phyloP scores from a whole-genome alignment of 2,113 vertebrate genomes.

The Misgurnus mizolepis region DNA sequence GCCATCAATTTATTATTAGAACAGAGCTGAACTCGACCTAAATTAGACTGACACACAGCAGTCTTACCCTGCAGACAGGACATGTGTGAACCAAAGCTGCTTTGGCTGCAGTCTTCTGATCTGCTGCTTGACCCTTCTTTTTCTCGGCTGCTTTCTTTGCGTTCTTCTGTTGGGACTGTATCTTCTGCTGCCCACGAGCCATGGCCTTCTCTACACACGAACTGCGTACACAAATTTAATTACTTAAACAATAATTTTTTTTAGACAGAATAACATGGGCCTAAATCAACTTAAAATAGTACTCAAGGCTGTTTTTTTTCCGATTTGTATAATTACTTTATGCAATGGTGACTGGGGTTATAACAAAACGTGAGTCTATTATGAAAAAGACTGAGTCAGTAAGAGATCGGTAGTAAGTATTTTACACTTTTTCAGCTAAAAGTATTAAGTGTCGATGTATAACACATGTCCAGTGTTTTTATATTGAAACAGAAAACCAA shows the following conservation, averaged over 20 bases:
- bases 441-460: not conserved
- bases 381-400: too few species aligned
- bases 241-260: not conserved
- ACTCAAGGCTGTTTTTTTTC: too few species aligned
- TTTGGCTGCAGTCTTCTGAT: constrained; percentile 83
- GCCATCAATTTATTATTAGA: not conserved
- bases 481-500: not conserved
- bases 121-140: constrained; percentile 77
- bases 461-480: not conserved
- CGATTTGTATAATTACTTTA: too few species aligned
- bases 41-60: not conserved
- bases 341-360: too few species aligned
- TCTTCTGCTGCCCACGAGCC: constrained; percentile 86
- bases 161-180: constrained; percentile 84
- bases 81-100: constrained; percentile 82
- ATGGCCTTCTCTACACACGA: constrained; percentile 60
- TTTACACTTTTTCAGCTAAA: not conserved
- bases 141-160: constrained; percentile 83
- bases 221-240: not conserved
- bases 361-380: too few species aligned
- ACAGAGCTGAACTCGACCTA: not conserved
- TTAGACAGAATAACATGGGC: not conserved
- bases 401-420: not conserved
- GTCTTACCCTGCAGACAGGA: constrained; percentile 78
- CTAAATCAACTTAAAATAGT: not conserved